These are phyloP conservation scores for Prunella fulvescens DNA, from an alignment of 2,113 vertebrate species.

Conservation along the genomic window DNA sequence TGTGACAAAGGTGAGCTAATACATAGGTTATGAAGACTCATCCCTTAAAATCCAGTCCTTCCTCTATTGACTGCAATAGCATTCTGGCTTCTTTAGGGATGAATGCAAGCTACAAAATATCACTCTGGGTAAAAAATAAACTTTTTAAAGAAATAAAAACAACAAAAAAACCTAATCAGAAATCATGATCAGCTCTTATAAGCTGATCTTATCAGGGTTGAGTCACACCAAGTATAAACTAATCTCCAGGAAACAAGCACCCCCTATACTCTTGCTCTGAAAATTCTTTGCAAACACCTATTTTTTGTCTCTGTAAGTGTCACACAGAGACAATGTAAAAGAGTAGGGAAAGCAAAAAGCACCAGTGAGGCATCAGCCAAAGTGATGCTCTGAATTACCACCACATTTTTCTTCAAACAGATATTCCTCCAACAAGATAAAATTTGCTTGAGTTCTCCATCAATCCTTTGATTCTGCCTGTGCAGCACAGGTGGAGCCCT, in stretches of 20 bases:
- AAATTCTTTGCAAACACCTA: background rate
- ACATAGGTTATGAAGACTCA: background rate
- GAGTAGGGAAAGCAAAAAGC: background rate
- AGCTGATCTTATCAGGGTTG: background rate
- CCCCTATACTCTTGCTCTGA: background rate
- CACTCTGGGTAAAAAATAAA: background rate
- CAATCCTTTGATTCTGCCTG: background rate
- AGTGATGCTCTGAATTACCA: background rate
- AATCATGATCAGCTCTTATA: background rate
- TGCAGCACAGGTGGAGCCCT: fast-evolving
- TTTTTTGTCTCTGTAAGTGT: background rate
- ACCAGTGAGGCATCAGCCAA: background rate
- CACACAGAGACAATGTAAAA: background rate
- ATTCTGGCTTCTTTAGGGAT: background rate
- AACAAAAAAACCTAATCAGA: background rate
- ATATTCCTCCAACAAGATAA: background rate
- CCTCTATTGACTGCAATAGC: background rate
- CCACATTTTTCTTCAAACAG: background rate
- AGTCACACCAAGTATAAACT: background rate
- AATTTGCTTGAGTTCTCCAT: background rate
- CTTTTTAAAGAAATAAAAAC: background rate
- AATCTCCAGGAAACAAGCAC: background rate
- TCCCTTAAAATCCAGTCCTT: background rate
- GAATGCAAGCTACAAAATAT: background rate
- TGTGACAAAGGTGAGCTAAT: background rate